Evolutionary conservation across 2,797 vertebrate species (phyloP).

Genomic region (Phalanger gymnotis): DNA sequence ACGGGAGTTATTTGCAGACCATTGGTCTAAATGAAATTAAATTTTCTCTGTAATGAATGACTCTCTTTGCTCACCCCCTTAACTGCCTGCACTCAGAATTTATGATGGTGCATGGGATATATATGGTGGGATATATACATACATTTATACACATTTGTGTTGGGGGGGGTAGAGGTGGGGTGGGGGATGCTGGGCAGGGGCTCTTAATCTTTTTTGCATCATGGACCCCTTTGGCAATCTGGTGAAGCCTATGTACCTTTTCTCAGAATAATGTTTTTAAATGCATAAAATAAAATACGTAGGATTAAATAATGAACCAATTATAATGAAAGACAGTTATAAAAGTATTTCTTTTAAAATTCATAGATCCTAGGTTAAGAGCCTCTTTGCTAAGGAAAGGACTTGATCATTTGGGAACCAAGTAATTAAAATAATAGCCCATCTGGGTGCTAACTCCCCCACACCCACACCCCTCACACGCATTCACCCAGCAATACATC

Average conservation of each 20-base stretch:
- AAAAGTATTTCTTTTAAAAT: neutral
- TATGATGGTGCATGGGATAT: neutral
- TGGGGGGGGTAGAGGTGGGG: neutral
- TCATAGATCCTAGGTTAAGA: neutral
- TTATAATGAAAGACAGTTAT: neutral
- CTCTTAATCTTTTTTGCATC: neutral
- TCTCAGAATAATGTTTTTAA: neutral
- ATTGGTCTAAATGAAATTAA: neutral
- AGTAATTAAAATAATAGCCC: neutral
- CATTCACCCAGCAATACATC: neutral
- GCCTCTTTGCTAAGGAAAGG: neutral
- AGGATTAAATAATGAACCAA: neutral
- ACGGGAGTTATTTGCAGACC: neutral
- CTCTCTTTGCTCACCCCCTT: neutral
- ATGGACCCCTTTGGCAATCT: neutral
- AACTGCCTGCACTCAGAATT: neutral
- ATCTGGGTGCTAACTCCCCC: neutral
- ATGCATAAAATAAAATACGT: neutral
- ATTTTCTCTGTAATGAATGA: neutral
- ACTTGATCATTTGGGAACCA: neutral
- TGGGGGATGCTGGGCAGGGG: neutral
- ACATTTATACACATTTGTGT: too few relatives aligned
- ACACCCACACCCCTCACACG: neutral
- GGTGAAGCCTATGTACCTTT: neutral
- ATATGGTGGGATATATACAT: too few relatives aligned